phyloP scores from a whole-genome alignment of 2,888 invertebrate genomes.

The Calliopum simillimum region DNA sequence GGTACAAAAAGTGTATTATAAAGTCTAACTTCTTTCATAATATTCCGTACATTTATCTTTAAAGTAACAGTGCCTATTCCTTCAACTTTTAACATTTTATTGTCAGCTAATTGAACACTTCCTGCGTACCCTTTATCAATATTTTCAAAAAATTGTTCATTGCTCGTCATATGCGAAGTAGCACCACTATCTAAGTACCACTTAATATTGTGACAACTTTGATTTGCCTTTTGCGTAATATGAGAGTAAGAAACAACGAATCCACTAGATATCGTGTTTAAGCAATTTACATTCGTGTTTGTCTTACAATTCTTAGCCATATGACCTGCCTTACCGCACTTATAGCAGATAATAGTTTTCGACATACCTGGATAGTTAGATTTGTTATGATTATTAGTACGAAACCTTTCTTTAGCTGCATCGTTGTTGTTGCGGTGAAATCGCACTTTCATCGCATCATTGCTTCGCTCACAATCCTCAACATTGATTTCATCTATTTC shows the following conservation, averaged over 20 bases:
- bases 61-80: not conserved
- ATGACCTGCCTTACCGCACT: too few species aligned
- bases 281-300: not conserved
- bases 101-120: not conserved
- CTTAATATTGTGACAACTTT: not conserved
- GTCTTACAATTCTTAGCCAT: not conserved
- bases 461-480: too few species aligned
- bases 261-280: not conserved
- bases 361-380: too few species aligned
- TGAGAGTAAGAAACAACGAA: too few species aligned
- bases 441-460: too few species aligned
- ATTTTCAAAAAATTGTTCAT: constrained; percentile 1
- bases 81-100: not conserved
- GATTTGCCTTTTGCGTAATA: too few species aligned
- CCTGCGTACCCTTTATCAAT: not conserved
- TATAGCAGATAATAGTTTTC: too few species aligned
- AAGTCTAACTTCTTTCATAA: not conserved
- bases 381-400: too few species aligned
- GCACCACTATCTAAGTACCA: constrained; percentile 31
- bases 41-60: not conserved
- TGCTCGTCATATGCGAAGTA: constrained; percentile 24
- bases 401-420: too few species aligned
- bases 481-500: too few species aligned
- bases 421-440: too few species aligned
- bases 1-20: not conserved